Percentiles rank a stretch among this genome's conserved stretches.
These are phyloP conservation scores for Horisme vitalbata DNA, from an alignment of 2,888 invertebrate genomes.

Conservation along the genomic window DNA sequence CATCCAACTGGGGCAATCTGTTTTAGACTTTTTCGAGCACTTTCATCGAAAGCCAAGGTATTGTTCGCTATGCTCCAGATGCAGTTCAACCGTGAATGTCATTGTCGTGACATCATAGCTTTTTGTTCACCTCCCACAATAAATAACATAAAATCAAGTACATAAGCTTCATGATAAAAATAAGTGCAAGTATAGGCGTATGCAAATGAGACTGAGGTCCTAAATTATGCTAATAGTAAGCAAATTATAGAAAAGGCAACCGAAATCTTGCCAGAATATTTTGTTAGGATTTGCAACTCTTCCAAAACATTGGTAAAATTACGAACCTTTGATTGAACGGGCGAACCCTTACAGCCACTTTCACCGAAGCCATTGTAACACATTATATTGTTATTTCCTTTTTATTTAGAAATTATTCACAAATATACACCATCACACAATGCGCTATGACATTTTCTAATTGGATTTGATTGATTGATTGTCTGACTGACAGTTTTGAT, in stretches of 20 bases:
- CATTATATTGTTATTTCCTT: constrained; percentile 73
- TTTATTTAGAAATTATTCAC: constrained; percentile 58
- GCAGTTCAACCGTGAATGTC: constrained; percentile 82
- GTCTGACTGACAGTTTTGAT: constrained; percentile 30
- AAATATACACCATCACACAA: constrained; percentile 61
- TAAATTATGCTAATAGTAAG: constrained; percentile 39
- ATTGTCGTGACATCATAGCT: constrained; percentile 79
- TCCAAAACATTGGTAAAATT: constrained; percentile 43
- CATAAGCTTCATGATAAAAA: too few species aligned
- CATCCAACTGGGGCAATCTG: constrained; percentile 42
- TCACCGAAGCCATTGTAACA: constrained; percentile 93
- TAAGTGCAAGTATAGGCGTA: constrained; percentile 1
- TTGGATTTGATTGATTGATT: constrained; percentile 38
- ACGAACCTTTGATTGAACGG: constrained; percentile 93
- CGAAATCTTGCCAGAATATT: constrained; percentile 43
- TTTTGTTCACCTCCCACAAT: constrained; percentile 75
- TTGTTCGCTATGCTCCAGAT: constrained; percentile 78
- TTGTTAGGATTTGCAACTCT: constrained; percentile 39
- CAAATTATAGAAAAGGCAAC: too few species aligned
- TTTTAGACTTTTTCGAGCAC: constrained; percentile 65
- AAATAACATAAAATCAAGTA: too few species aligned
- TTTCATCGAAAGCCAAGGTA: constrained; percentile 74
- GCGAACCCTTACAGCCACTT: constrained; percentile 95
- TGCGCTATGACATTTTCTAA: constrained; percentile 59
- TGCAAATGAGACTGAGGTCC: constrained; percentile 8